Evolutionary conservation across 2,888 invertebrate genomes (phyloP).

Genomic region (Hyposoter didymator): DNA sequence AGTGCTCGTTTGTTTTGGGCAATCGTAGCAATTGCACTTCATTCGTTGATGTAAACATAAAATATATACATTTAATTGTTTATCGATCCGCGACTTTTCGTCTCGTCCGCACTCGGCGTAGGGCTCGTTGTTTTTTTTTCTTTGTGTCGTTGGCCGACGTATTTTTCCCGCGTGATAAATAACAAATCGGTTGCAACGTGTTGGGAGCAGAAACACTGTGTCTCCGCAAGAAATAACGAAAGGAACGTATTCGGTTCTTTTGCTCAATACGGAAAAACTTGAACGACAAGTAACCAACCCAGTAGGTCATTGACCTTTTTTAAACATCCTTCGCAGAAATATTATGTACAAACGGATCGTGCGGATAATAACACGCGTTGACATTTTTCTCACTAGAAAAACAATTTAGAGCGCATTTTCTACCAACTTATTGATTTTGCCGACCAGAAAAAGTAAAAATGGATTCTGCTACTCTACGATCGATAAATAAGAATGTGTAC

Average conservation of each 20-base stretch:
- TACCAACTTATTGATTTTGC: not conserved
- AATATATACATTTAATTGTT: not conserved
- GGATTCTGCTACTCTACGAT: not conserved
- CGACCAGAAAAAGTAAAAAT: not conserved
- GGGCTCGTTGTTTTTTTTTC: constrained; percentile 33
- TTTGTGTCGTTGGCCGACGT: no score
- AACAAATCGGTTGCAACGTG: no score
- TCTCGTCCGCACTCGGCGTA: constrained; percentile 2
- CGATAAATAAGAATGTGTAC: not conserved
- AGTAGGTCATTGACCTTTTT: not conserved
- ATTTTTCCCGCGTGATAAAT: constrained; percentile 75
- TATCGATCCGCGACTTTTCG: constrained; percentile 17
- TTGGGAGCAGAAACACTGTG: no score
- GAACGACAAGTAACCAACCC: not conserved
- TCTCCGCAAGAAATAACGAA: no score
- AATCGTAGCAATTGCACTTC: not conserved
- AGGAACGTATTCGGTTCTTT: no score
- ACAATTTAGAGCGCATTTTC: not conserved
- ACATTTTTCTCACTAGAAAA: not conserved
- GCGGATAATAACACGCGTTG: not conserved
- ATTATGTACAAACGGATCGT: not conserved
- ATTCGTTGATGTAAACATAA: not conserved
- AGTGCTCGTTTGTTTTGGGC: not conserved
- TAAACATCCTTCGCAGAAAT: not conserved
- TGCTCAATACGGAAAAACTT: no score